Base-by-base conservation (phyloP, 2,888 invertebrate genomes). In the Chironomus riparius region DNA sequence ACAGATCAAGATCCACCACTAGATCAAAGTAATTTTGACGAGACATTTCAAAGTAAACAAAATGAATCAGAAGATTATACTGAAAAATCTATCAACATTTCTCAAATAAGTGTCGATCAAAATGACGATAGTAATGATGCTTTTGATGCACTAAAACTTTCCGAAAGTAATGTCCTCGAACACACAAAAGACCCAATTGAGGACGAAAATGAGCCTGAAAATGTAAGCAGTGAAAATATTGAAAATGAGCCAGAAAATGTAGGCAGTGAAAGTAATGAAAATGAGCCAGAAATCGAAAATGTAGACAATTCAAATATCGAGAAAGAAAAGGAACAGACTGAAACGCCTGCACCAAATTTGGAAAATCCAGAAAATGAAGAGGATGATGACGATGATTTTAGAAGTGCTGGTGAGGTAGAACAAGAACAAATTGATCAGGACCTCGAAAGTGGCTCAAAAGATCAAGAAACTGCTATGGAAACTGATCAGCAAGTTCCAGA, bases 331-430 rank as follows among this genome's bases (percentile, higher is more conserved):
- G 18, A 21, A 13, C 13, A 21, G 21, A n/a, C 2, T 2, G 18
- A 56, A 18, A 56, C 5, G 0, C 24, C 76, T 13, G 10, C 1
- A 7, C 77, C 70, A 7, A 78, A 77, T 15, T 71, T 76, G 24
- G 77, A 78, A 13, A 75, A 77, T 62, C 38, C 78, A 10, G 79
- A 81, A 48, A 79, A 78, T 2, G 79, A 80, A 15, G 79, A 81
- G 21, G 79, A 80, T 47, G 79, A 79, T 15, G 79, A 81, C 0
- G 77, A 79, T 18, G 12, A 47, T 0, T 77, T 78, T 12, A 77
- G 78, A 15, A 12, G 61, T 74, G 75, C 80, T 68, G 79, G 79
- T 13, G 79, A 78, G 24, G 77, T 70, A 21, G 7, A 7, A 2
- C 15, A 56, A 76, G 77, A 28, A 68, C 68, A 79, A 77, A 77